phyloP scores from a whole-genome alignment of 2,888 invertebrate genomes.

The Candidula unifasciata region DNA sequence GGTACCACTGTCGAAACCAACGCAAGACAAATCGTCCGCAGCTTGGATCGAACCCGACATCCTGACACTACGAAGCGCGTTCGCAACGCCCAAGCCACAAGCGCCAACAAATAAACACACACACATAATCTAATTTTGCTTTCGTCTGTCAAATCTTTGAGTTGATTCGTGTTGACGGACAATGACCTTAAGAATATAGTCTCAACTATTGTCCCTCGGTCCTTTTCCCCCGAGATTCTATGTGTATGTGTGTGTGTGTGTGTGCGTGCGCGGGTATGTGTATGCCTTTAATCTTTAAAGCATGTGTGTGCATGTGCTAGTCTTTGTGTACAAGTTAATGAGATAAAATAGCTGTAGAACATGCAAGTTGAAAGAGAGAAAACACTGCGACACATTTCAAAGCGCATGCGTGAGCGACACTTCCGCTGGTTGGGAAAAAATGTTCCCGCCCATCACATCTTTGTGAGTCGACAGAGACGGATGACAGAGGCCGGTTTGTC shows the following conservation, averaged over 20 bases:
- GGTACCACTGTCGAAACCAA: too few species aligned
- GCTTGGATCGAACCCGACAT: too few species aligned
- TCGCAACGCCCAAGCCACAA: too few species aligned
- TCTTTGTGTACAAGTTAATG: not conserved
- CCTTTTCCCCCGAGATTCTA: too few species aligned
- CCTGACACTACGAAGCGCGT: too few species aligned
- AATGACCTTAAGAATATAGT: too few species aligned
- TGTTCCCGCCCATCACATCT: not conserved
- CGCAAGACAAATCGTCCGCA: too few species aligned
- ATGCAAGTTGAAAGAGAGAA: not conserved
- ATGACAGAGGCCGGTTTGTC: not conserved
- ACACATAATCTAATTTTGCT: too few species aligned
- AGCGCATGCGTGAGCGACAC: not conserved
- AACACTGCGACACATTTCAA: not conserved
- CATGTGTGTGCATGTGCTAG: not conserved
- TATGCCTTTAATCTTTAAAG: not conserved
- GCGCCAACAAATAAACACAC: too few species aligned
- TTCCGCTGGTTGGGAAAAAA: not conserved
- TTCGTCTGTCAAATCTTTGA: not conserved
- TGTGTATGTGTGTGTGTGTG: not conserved
- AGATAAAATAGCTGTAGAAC: not conserved
- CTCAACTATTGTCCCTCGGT: too few species aligned
- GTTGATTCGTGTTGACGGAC: too few species aligned
- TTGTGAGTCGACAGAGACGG: conserved; percentile 26
- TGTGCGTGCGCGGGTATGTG: not conserved